Evolutionary conservation across 2,113 vertebrate species (phyloP).

Genomic region (Oryzias javanicus): DNA sequence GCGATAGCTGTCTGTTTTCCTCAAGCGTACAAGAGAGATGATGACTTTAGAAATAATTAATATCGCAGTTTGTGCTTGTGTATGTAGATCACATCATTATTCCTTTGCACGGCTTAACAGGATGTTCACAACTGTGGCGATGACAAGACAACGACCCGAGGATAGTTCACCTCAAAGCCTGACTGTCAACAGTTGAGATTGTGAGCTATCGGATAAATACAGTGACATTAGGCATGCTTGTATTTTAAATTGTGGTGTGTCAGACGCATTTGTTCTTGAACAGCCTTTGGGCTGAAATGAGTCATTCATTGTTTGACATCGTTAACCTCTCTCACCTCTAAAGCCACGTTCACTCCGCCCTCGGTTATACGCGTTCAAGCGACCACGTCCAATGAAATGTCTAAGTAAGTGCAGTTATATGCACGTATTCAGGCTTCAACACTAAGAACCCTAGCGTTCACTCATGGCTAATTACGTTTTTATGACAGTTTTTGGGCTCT

Average conservation of each 20-base stretch:
- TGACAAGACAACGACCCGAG: constrained; percentile 33
- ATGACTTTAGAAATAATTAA: constrained; percentile 37
- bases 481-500: no score
- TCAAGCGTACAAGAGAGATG: constrained; percentile 18
- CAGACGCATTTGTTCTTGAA: no score
- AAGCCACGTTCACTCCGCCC: background rate
- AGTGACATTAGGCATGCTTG: no score
- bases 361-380: no score
- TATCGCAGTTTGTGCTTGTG: constrained; percentile 8
- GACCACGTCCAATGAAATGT: no score
- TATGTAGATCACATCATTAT: constrained; percentile 32
- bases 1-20: constrained; percentile 33
- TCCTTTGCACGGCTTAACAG: constrained; percentile 34
- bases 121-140: constrained; percentile 34
- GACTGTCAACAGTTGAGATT: background rate
- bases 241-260: no score
- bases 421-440: no score
- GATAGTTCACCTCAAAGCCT: constrained; percentile 13
- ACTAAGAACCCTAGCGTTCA: no score
- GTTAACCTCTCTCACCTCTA: constrained; percentile 23
- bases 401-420: no score
- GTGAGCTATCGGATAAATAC: no score
- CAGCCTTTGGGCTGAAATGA: background rate
- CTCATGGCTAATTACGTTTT: no score
- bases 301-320: constrained; percentile 2